Evolutionary conservation across 2,113 vertebrate genomes (phyloP).

Genomic region (Thermophis baileyi): DNA sequence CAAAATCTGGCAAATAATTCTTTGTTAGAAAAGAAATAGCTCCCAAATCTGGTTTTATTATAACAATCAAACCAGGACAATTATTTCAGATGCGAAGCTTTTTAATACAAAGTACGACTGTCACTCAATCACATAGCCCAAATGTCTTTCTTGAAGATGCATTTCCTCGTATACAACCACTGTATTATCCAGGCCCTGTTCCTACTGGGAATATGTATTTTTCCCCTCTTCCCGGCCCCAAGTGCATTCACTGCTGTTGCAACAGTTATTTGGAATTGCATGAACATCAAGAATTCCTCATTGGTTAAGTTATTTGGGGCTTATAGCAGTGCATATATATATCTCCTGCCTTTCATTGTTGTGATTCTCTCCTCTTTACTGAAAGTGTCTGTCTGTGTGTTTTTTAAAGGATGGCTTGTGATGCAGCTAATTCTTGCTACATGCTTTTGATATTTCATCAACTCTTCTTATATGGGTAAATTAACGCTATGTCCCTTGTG

Average conservation of each 20-base stretch:
- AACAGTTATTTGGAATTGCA: neutral
- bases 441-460: neutral
- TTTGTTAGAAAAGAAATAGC: neutral
- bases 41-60: neutral
- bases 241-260: neutral
- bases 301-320: neutral
- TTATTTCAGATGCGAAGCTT: neutral
- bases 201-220: neutral
- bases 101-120: neutral
- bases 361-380: neutral
- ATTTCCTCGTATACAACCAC: neutral
- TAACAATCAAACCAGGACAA: neutral
- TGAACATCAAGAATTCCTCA: neutral
- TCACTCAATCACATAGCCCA: neutral
- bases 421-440: neutral
- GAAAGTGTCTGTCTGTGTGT: neutral
- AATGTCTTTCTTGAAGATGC: neutral
- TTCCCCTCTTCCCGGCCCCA: no score
- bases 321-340: neutral
- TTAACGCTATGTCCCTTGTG: neutral
- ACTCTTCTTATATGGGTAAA: neutral
- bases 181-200: neutral
- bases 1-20: neutral
- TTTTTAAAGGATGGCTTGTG: no score
- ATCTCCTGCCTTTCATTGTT: neutral